Evolutionary conservation across 2,113 vertebrate species (phyloP), one percentile per base, ranked within the genome.

Genomic region (Channa argus): DNA sequence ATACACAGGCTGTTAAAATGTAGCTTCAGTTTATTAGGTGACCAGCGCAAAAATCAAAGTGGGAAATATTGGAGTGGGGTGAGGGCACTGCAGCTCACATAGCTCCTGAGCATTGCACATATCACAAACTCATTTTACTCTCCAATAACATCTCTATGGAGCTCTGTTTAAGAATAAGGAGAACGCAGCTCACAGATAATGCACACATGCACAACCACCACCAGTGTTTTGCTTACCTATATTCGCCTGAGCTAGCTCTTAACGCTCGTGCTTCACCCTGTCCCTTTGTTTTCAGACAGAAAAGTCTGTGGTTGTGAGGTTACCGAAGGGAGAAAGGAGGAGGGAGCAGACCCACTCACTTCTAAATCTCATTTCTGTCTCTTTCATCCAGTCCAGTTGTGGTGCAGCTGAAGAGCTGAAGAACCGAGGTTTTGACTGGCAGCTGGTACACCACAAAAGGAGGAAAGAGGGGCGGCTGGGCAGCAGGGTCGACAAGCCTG

Each of bases 51-150:
- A 34, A 33, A 38, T 50, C 14, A 71, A 74, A 76, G 75, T 79
- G 86, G 4, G 13, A 53, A 80, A 50, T 63, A 55, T 37, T 43
- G 65, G 41, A 84, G 63, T 62, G 58, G 55, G 54, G 59, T 75
- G 82, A 77, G 79, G 76, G 76, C 83, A 77, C 93, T 93, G 92
- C 91, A 89, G 86, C 88, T 91, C 82, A 88, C 82, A 88, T 68
- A 71, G 77, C 83, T 79, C 86, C 76, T 82, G 76, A 86, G 88
- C 73, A 71, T 79, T 71, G 78, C 86, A 85, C 91, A 93, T 86
- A 88, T 79, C 90, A 91, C 77, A 83, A 92, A 93, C 86, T 92
- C 59, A 61, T 86, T 71, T 90, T 72, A 84, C 86, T 90, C 83
- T 85, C 84, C 80, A 79, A 14, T 83, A 87, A 84, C 88, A 90